Conservation (phyloP, 1,140 invertebrate species). For the Dendroctonus ponderosae region DNA sequence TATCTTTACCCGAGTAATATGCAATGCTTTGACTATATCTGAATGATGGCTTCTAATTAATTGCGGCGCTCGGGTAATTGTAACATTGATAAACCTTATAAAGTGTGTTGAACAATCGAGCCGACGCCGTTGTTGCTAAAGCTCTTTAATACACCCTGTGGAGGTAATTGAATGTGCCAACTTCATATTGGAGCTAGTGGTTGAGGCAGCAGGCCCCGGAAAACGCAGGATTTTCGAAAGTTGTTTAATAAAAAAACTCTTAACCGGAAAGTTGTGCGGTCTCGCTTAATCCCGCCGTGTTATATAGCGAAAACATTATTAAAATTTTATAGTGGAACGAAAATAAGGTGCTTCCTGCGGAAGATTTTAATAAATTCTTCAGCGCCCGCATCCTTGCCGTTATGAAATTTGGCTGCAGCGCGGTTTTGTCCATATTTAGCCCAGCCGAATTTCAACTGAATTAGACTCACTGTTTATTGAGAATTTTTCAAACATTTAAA, state of each 20-base stretch:
- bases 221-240: conserved; percentile 23
- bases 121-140: too few species aligned
- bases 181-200: conserved; percentile 14
- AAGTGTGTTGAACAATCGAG: too few species aligned
- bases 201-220: background rate
- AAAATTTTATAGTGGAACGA: conserved; percentile 32
- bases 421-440: too few species aligned
- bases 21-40: conserved; percentile 5
- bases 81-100: too few species aligned
- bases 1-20: conserved; percentile 10
- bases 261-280: conserved; percentile 16
- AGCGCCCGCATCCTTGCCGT: background rate
- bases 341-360: conserved; percentile 27
- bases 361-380: conserved; percentile 30
- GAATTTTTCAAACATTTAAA: too few species aligned
- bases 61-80: background rate
- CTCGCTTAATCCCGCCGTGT: conserved; percentile 20
- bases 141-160: background rate
- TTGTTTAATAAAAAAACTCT: conserved; percentile 31
- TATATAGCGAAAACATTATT: conserved; percentile 34
- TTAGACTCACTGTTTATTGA: too few species aligned
- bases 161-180: background rate
- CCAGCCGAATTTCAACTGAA: too few species aligned
- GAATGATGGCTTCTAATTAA: conserved; percentile 8
- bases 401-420: too few species aligned